These are phyloP conservation scores for Erebia ligea DNA, from an alignment of 2,888 invertebrate genomes.

Conservation along the genomic window DNA sequence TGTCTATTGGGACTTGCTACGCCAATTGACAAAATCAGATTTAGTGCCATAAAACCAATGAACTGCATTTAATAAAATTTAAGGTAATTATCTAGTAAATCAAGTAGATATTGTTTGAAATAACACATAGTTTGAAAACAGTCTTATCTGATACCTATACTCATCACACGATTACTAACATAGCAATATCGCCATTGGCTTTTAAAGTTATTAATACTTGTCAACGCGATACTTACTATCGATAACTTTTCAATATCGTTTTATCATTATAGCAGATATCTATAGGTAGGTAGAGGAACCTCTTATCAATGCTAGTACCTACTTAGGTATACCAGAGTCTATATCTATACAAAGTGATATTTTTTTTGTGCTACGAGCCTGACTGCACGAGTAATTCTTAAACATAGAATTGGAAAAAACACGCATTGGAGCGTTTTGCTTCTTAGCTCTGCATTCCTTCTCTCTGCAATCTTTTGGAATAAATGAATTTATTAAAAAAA, in stretches of 20 bases:
- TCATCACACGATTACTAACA: conserved; percentile 5
- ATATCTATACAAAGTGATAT: not conserved
- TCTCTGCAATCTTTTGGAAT: no score
- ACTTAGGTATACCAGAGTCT: not conserved
- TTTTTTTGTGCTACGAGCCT: no score
- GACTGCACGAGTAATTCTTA: no score
- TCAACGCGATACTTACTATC: not conserved
- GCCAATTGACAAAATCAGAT: no score
- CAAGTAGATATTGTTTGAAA: not conserved
- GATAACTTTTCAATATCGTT: conserved; percentile 21
- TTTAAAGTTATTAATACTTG: conserved; percentile 24
- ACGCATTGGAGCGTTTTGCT: no score
- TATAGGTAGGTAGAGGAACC: not conserved
- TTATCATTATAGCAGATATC: not conserved
- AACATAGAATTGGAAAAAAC: no score
- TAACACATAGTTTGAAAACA: conserved; percentile 4
- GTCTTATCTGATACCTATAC: conserved; percentile 1
- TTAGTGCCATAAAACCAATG: no score
- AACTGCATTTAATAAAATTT: no score
- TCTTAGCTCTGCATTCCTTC: no score
- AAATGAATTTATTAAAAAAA: no score
- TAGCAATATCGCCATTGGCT: conserved; percentile 18
- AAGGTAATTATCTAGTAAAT: no score
- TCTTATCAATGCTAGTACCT: not conserved
- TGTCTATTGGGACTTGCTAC: no score